phyloP scores from a whole-genome alignment of 1,140 invertebrate genomes.

The Laupala kohalensis region DNA sequence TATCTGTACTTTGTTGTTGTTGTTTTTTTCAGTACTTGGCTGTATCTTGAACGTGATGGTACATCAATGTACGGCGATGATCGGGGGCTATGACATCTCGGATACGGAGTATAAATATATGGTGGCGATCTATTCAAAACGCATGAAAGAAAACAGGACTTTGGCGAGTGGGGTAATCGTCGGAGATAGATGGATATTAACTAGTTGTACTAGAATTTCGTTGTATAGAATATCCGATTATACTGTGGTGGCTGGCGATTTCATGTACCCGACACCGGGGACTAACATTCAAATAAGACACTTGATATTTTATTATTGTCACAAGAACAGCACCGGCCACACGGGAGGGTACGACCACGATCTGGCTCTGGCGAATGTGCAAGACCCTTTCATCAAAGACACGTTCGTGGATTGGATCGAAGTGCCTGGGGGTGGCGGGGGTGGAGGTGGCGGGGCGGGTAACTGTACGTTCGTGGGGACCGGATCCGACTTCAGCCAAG shows the following conservation, averaged over 20 bases:
- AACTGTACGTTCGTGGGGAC: not conserved
- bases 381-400: not conserved
- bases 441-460: too few species aligned
- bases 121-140: not conserved
- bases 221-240: not conserved
- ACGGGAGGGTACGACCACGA: not conserved
- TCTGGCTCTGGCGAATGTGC: not conserved
- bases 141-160: not conserved
- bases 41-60: too few species aligned
- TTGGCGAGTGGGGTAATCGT: not conserved
- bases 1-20: too few species aligned
- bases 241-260: not conserved
- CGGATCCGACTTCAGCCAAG: not conserved
- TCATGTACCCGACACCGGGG: not conserved
- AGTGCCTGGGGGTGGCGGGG: too few species aligned
- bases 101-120: not conserved
- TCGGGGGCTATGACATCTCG: not conserved
- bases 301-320: not conserved
- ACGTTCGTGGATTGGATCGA: not conserved
- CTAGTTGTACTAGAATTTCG: not conserved
- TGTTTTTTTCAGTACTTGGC: too few species aligned
- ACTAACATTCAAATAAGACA: not conserved
- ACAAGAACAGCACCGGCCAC: not conserved
- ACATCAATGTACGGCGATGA: too few species aligned
- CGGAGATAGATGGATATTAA: not conserved